Evolutionary conservation across 2,113 vertebrate genomes (phyloP).

Genomic region (Tricholaema leucomelas): DNA sequence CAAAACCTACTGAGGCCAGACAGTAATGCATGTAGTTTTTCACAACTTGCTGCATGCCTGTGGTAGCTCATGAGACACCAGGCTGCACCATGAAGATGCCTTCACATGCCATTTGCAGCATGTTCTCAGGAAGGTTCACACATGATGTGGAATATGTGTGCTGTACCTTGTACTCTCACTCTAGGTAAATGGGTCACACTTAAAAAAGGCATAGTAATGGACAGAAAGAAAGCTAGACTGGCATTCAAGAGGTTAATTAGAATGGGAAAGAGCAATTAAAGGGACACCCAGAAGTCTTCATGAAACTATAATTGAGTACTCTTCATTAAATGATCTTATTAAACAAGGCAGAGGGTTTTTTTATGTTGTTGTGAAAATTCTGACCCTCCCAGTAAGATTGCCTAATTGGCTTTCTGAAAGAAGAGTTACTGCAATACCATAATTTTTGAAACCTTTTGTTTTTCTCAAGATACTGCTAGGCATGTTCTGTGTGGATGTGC

Average conservation of each 20-base stretch:
- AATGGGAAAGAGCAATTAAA: slow-evolving; percentile 70
- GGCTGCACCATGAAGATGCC: neutral
- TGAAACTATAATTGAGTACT: slow-evolving; percentile 51
- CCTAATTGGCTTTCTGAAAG: slow-evolving; percentile 66
- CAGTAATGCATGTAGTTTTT: neutral
- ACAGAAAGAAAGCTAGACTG: slow-evolving; percentile 24
- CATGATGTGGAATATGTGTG: too few species aligned
- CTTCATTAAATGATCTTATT: slow-evolving; percentile 64
- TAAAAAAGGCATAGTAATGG: neutral
- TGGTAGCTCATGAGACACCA: neutral
- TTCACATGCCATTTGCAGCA: accelerated
- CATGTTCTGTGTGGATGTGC: neutral
- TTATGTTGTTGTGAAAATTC: slow-evolving; percentile 58
- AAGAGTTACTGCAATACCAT: slow-evolving; percentile 43
- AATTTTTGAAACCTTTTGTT: slow-evolving; percentile 38
- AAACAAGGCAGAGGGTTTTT: slow-evolving; percentile 59
- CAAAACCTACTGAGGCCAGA: neutral
- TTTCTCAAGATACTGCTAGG: neutral
- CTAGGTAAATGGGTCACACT: neutral
- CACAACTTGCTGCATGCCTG: accelerated
- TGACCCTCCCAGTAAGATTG: slow-evolving; percentile 59
- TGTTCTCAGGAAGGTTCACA: accelerated
- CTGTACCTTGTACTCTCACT: neutral
- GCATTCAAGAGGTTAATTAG: slow-evolving; percentile 73
- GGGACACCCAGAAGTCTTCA: slow-evolving; percentile 56